Conservation (phyloP, 2,888 invertebrate species). For the Galerucella pusilla region DNA sequence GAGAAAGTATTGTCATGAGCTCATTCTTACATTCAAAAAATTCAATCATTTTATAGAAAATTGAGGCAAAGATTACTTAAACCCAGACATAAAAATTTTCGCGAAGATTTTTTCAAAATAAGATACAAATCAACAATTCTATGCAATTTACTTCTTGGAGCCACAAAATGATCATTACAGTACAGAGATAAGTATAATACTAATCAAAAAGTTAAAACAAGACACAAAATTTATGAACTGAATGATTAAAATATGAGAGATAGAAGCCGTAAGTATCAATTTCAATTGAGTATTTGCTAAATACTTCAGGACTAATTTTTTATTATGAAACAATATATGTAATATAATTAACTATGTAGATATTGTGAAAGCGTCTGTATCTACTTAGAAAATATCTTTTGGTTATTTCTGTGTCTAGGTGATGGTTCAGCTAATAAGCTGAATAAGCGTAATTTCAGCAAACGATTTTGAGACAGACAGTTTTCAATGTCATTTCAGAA, state of each 20-base stretch:
- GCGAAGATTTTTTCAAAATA: conserved; percentile 13
- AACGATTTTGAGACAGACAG: conserved; percentile 24
- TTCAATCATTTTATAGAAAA: conserved; percentile 21
- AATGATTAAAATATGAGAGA: no score
- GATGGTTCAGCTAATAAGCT: conserved; percentile 30
- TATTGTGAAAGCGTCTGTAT: background rate
- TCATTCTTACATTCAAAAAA: conserved; percentile 30
- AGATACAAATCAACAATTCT: background rate
- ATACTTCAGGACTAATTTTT: background rate
- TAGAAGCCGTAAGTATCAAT: no score
- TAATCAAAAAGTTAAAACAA: background rate
- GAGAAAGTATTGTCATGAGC: conserved; percentile 35
- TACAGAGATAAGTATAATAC: background rate
- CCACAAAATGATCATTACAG: background rate
- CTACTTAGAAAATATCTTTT: conserved; percentile 11
- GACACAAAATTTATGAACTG: no score
- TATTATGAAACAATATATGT: background rate
- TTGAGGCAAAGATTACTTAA: conserved; percentile 33
- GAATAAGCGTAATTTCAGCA: conserved; percentile 33
- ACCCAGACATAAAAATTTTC: conserved; percentile 26
- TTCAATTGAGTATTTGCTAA: no score
- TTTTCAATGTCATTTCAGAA: conserved; percentile 8
- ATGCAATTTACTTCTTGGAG: background rate
- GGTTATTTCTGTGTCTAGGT: conserved; percentile 23
- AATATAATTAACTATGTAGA: background rate